phyloP scores from a whole-genome alignment of 2,888 invertebrate species.

The Iselma pallidipennis region DNA sequence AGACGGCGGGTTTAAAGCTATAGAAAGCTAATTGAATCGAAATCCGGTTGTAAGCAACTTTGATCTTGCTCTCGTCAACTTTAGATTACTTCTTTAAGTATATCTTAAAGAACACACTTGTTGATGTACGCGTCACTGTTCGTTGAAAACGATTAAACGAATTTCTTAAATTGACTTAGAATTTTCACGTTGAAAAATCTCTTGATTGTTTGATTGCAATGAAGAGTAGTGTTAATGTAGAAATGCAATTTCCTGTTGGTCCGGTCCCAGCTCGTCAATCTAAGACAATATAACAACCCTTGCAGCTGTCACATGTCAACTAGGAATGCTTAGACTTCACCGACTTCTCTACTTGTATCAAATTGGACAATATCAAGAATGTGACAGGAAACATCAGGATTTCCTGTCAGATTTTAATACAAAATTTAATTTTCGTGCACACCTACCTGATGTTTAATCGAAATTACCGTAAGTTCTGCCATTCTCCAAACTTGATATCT shows the following conservation, averaged over 20 bases:
- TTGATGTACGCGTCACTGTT: conserved; percentile 36
- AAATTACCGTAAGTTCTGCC: conserved; percentile 3
- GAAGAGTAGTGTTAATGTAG: conserved; percentile 9
- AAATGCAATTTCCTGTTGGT: conserved; percentile 20
- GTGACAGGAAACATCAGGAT: conserved; percentile 33
- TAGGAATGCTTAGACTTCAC: conserved; percentile 47
- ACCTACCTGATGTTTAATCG: conserved; percentile 17
- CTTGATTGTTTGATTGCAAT: not conserved
- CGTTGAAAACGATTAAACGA: not conserved
- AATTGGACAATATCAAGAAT: conserved; percentile 48
- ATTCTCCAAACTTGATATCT: not conserved
- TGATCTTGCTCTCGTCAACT: conserved; percentile 54
- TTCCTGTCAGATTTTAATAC: conserved; percentile 24
- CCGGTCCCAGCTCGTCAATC: conserved; percentile 23
- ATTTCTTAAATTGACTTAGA: not conserved
- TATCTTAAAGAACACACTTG: conserved; percentile 50
- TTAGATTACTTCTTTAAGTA: conserved; percentile 49
- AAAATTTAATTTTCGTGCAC: conserved; percentile 25
- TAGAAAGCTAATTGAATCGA: conserved; percentile 50
- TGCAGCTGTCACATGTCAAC: conserved; percentile 52
- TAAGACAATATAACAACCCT: conserved; percentile 49
- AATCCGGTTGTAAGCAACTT: conserved; percentile 49
- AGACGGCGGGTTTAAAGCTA: conserved; percentile 35
- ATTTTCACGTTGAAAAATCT: not conserved
- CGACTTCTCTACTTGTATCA: conserved; percentile 44